These are phyloP conservation scores for Mercenaria mercenaria DNA, from an alignment of 1,140 invertebrate genomes.

Conservation along the genomic window DNA sequence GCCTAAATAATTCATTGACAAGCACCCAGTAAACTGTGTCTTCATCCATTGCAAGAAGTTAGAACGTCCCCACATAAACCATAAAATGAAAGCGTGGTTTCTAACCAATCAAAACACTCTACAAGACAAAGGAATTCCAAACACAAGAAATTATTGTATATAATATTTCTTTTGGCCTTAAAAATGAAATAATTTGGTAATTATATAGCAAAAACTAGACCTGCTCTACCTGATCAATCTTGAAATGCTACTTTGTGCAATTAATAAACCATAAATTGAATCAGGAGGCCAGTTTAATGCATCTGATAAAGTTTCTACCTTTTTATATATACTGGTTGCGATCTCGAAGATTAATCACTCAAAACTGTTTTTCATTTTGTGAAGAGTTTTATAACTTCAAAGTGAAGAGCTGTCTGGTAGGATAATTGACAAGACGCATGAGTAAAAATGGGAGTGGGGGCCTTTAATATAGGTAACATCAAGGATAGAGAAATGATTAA, in stretches of 20 bases:
- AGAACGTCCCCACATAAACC: too few relatives aligned
- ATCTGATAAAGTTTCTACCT: conserved; percentile 6
- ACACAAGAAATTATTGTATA: too few relatives aligned
- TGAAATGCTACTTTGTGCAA: neutral
- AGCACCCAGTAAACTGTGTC: too few relatives aligned
- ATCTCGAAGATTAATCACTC: conserved; percentile 24
- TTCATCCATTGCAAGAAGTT: too few relatives aligned
- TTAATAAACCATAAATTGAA: neutral
- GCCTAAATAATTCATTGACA: too few relatives aligned
- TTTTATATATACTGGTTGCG: neutral
- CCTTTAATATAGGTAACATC: neutral
- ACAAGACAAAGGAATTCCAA: too few relatives aligned
- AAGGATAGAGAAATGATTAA: neutral
- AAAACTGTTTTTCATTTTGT: neutral
- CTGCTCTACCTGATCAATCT: neutral
- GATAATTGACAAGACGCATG: neutral
- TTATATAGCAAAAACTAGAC: neutral
- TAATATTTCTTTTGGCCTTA: too few relatives aligned
- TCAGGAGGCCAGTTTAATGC: conserved; percentile 12
- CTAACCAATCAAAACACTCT: too few relatives aligned
- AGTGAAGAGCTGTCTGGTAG: neutral
- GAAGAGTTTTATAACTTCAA: neutral
- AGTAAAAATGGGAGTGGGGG: neutral
- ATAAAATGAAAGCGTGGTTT: too few relatives aligned
- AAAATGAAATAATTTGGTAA: too few relatives aligned